Evolutionary conservation across 2,113 vertebrate genomes (phyloP).

Genomic region (Malurus alboscapulatus): DNA sequence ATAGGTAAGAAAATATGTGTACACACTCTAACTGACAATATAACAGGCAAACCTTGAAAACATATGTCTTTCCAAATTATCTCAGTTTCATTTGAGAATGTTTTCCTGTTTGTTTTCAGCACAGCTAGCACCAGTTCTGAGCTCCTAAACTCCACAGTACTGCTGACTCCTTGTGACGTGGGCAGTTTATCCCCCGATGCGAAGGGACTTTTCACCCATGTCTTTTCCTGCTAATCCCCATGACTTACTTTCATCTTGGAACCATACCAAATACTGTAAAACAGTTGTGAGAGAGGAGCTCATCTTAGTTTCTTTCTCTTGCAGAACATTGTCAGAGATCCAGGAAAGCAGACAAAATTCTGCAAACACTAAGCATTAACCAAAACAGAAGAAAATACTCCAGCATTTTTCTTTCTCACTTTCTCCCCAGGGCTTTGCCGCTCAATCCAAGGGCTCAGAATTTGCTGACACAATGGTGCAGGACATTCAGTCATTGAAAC

Average conservation of each 20-base stretch:
- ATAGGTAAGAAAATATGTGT: not conserved
- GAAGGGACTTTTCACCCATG: slow-evolving; percentile 5
- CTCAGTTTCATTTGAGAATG: not conserved
- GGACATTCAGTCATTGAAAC: not conserved
- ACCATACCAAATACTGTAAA: not conserved
- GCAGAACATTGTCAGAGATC: slow-evolving; percentile 22
- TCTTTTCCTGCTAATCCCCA: not conserved
- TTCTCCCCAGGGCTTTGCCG: not conserved
- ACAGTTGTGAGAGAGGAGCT: slow-evolving; percentile 10
- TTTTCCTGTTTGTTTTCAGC: slow-evolving; percentile 8
- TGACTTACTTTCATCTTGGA: slow-evolving; percentile 5
- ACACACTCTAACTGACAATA: not conserved
- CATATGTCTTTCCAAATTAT: not conserved
- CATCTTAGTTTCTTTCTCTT: slow-evolving; percentile 3
- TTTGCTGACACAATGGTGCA: not conserved
- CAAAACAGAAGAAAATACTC: slow-evolving; percentile 31
- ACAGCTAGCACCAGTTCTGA: not conserved
- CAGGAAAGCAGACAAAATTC: slow-evolving; percentile 20
- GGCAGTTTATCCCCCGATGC: not conserved
- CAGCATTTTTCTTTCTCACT: not conserved
- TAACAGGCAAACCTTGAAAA: not conserved
- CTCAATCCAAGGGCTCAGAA: not conserved
- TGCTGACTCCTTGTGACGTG: not conserved
- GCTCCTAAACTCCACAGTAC: not conserved
- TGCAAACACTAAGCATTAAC: slow-evolving; percentile 29